phyloP scores from a whole-genome alignment of 2,113 vertebrate genomes.

The Egretta garzetta region DNA sequence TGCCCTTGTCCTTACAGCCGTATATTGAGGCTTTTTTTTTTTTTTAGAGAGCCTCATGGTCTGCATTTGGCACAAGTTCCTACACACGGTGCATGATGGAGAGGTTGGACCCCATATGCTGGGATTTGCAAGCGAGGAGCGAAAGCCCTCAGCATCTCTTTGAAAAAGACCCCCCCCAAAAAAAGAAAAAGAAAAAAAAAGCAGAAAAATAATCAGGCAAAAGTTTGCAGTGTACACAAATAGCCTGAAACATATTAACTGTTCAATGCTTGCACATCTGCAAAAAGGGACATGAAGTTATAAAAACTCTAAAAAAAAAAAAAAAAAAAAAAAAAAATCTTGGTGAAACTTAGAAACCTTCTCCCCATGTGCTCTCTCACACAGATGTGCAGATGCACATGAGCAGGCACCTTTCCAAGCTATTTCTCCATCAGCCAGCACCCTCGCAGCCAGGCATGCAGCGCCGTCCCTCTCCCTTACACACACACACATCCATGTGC shows the following conservation, averaged over 20 bases:
- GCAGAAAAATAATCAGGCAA: background rate
- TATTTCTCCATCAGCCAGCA: background rate
- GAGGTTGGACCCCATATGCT: accelerated
- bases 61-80: background rate
- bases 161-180: accelerated
- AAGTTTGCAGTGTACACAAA: background rate
- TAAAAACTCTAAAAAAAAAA: background rate
- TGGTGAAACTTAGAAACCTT: background rate
- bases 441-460: background rate
- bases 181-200: background rate
- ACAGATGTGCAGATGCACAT: background rate
- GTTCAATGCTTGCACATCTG: background rate
- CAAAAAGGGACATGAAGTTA: background rate
- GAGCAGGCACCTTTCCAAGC: background rate
- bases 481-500: accelerated
- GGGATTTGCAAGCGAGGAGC: accelerated
- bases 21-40: background rate
- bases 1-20: background rate
- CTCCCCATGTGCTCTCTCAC: background rate
- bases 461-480: background rate
- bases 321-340: background rate
- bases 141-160: background rate
- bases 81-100: background rate
- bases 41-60: accelerated
- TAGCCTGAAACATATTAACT: background rate